Evolutionary conservation across 2,797 vertebrate genomes (phyloP), one percentile per base, ranked within the genome.

Genomic region (Brotula barbata): DNA sequence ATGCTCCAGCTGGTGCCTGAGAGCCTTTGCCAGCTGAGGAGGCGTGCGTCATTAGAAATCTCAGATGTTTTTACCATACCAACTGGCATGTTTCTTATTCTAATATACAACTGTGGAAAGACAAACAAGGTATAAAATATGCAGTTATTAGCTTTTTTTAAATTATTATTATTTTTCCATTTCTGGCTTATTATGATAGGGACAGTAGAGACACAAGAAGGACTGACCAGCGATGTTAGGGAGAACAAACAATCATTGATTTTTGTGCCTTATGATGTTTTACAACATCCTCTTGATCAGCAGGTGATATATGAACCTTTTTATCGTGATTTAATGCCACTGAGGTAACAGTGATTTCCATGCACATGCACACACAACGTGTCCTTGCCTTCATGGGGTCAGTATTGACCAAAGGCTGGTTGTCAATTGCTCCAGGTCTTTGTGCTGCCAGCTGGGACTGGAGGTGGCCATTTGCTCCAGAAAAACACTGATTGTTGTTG

Each of bases 361-460:
- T 3, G 13, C 34, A 36, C 8, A 14, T 12, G 13, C 8, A 36
- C 8, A 36, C 13, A 36, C 13, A 36, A n/a, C n/a, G n/a, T n/a
- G n/a, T n/a, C 15, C 75, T 79, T 88, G 93, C 97, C 94, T 99
- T 99, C 72, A 95, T 89, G 40, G 94, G 91, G 37, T 98, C 97
- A 12, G 95, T 96, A 13, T 88, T 95, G 73, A 99, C 95, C 51
- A 99, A 88, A 1, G 95, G 87, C 71, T 97, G 95, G 92, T 99
- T 99, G 83, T 99, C 97, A 43, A 99, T 99, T 52, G 97, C 97
- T 76, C 95, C 97, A 0, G 97, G 97, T 77, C 94, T 94, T 82
- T 98, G 97, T 62, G 93, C 90, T 63, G 89, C 91, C 72, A 96
- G 88, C 55, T 94, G 94, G 7, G 93, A 91, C 58, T 94, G 87